Evolutionary conservation across 1,140 invertebrate species (phyloP).

Genomic region (Aphaenogaster floridana): DNA sequence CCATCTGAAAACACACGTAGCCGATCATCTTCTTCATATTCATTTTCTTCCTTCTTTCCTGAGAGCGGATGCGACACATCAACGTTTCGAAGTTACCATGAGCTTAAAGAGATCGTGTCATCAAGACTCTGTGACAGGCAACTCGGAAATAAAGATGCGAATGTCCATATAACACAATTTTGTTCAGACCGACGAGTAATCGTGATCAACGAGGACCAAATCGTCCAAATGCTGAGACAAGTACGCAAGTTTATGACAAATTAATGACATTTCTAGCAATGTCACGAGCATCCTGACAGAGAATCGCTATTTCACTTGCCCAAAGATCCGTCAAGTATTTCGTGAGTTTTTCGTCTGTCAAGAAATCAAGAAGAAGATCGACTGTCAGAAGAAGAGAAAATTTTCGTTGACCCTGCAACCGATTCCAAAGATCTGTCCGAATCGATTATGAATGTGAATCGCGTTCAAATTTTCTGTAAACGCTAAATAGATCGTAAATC

Average conservation of each 20-base stretch:
- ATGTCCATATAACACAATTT: background rate
- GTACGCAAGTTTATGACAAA: background rate
- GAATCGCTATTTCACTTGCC: background rate
- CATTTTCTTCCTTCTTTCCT: background rate
- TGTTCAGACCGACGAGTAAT: background rate
- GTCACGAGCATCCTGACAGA: constrained; percentile 37
- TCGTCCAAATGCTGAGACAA: background rate
- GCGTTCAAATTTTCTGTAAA: background rate
- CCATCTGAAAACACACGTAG: background rate
- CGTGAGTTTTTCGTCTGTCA: background rate
- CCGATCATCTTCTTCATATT: background rate
- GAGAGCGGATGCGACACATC: background rate
- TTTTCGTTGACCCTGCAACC: background rate
- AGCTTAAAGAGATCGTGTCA: background rate
- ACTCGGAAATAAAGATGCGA: background rate
- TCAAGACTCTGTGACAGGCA: background rate
- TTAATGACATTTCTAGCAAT: background rate
- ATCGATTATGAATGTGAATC: constrained; percentile 2
- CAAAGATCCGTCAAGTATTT: background rate
- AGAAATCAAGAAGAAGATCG: background rate
- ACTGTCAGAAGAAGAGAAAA: background rate
- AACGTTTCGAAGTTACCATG: background rate
- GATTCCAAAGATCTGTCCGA: background rate
- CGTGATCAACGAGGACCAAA: background rate
- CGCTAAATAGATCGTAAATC: background rate